phyloP scores from a whole-genome alignment of 2,888 invertebrate genomes.

The Pseudococcus viburni region DNA sequence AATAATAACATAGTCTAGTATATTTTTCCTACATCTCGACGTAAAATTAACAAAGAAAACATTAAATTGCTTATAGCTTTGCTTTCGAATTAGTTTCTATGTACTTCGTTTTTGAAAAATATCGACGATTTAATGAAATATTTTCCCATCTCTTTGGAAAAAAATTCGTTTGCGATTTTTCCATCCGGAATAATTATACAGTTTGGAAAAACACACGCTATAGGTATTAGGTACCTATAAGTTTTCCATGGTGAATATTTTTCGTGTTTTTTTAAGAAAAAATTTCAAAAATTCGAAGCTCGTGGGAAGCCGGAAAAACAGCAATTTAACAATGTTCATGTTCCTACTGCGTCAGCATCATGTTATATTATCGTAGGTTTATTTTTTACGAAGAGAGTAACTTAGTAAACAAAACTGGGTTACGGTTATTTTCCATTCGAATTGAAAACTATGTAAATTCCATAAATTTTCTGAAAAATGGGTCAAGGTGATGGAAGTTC shows the following conservation, averaged over 20 bases:
- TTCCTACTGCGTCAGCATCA: not conserved
- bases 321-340: not conserved
- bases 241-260: not conserved
- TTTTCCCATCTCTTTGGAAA: not conserved
- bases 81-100: not conserved
- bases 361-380: not conserved
- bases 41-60: slow-evolving; percentile 10
- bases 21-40: not conserved
- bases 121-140: not conserved
- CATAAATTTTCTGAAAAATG: not conserved
- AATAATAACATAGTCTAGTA: not conserved
- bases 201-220: not conserved
- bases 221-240: too few species aligned
- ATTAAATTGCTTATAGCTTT: slow-evolving; percentile 2
- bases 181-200: not conserved
- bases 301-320: not conserved
- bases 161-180: not conserved
- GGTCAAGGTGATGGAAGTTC: slow-evolving; percentile 27
- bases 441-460: not conserved
- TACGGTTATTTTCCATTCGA: not conserved
- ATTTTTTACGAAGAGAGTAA: not conserved
- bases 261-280: not conserved
- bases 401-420: not conserved
- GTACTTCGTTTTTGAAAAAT: not conserved
- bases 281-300: not conserved